Conservation (phyloP, 2,888 invertebrate species). For the Standfussiana lucernea region DNA sequence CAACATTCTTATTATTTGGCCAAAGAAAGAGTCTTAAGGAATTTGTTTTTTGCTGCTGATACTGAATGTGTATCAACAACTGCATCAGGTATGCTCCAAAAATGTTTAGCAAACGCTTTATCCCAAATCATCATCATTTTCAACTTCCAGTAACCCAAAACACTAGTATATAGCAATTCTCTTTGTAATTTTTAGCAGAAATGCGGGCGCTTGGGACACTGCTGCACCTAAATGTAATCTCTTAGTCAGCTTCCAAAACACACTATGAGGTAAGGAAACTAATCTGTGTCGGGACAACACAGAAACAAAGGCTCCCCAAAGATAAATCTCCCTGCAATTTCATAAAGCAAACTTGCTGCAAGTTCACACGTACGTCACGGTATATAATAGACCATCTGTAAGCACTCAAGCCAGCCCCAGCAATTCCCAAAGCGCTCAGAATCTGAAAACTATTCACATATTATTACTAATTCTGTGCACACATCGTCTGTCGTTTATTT, state of each 20-base stretch:
- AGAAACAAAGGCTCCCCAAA: conserved; percentile 31
- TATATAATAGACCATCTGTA: conserved; percentile 41
- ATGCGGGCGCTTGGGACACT: background rate
- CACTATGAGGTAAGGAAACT: background rate
- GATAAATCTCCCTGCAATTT: conserved; percentile 46
- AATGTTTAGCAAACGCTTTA: background rate
- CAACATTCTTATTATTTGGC: background rate
- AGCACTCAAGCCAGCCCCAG: conserved; percentile 49
- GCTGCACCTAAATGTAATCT: background rate
- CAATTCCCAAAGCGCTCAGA: conserved; percentile 55
- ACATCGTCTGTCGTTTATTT: conserved; percentile 73
- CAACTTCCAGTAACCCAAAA: background rate
- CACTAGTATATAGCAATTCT: background rate
- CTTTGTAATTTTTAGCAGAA: background rate
- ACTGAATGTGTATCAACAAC: background rate
- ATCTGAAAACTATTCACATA: conserved; percentile 67
- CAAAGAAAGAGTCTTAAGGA: background rate
- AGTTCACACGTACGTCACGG: conserved; percentile 5
- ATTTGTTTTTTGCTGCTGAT: background rate
- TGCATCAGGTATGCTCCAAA: background rate
- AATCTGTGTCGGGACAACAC: background rate
- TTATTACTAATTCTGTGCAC: conserved; percentile 72
- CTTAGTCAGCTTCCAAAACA: background rate
- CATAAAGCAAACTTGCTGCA: conserved; percentile 17
- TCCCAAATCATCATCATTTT: background rate